A percentile compares a stretch with the other conserved stretches of the same genome.
These are phyloP conservation scores for Bursaphelenchus okinawaensis DNA, from an alignment of 2,888 invertebrate species.

Conservation along the genomic window DNA sequence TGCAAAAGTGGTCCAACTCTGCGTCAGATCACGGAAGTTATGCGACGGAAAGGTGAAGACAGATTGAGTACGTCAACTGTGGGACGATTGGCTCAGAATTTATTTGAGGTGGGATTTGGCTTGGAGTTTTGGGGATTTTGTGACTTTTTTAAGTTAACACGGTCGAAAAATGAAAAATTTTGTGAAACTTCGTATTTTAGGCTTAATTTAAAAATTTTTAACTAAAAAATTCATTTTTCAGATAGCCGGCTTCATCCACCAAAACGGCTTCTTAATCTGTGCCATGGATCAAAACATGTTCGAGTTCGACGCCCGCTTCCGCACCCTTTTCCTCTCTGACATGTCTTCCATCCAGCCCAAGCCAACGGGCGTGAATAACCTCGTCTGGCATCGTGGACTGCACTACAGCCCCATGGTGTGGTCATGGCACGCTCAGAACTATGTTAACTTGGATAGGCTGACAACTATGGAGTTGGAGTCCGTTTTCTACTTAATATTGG, in stretches of 20 bases:
- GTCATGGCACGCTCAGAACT: background rate
- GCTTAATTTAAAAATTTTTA: background rate
- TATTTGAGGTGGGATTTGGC: conserved; percentile 26
- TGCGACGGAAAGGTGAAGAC: conserved; percentile 23
- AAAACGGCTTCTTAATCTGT: conserved; percentile 20
- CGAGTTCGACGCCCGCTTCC: conserved; percentile 37
- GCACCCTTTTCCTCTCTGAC: conserved; percentile 45
- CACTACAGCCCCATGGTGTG: conserved; percentile 32
- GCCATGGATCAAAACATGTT: conserved; percentile 33
- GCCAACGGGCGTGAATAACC: conserved; percentile 16
- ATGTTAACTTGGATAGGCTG: background rate
- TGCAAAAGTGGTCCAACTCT: conserved; percentile 40
- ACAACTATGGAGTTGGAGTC: conserved; percentile 38
- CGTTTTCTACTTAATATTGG: conserved; percentile 36
- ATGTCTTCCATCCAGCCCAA: conserved; percentile 29
- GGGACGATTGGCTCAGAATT: conserved; percentile 35
- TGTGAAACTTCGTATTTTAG: background rate
- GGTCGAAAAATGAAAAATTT: background rate
- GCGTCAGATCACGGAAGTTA: conserved; percentile 31
- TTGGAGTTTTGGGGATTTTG: background rate
- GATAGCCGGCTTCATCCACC: conserved; percentile 16
- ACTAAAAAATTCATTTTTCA: conserved; percentile 3
- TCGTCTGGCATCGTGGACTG: conserved; percentile 27
- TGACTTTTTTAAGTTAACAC: background rate
- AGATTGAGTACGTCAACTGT: conserved; percentile 26